phyloP scores from a whole-genome alignment of 2,113 vertebrate genomes.

The Bombycilla garrulus region DNA sequence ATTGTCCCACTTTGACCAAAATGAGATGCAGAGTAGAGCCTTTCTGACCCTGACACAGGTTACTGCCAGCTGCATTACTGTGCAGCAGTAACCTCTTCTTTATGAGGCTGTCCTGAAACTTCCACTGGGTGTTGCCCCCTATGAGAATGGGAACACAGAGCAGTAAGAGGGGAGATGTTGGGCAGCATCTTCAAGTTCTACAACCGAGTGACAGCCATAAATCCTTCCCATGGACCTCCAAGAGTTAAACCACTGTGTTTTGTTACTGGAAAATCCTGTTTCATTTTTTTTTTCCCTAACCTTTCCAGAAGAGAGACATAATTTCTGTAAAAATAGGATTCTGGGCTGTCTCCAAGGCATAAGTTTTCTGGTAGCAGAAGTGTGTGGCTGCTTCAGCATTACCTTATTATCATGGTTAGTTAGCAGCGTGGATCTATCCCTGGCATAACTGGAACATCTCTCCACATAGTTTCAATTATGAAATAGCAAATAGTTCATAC shows the following conservation, averaged over 20 bases:
- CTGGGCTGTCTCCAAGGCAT: not conserved
- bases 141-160: not conserved
- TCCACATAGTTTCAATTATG: not conserved
- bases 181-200: not conserved
- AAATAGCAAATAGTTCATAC: not conserved
- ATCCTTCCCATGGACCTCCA: not conserved
- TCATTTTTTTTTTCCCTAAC: not conserved
- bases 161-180: not conserved
- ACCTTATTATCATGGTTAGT: not conserved
- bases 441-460: not conserved
- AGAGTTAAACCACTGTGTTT: not conserved
- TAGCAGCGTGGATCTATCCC: not conserved
- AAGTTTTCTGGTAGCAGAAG: slow-evolving; percentile 4
- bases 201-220: not conserved
- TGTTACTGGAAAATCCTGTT: not conserved
- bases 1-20: not conserved
- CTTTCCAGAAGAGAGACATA: not conserved
- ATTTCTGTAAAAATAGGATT: not conserved
- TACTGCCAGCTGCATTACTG: not conserved
- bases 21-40: not conserved
- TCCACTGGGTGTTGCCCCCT: not conserved
- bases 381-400: not conserved
- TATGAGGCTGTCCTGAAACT: not conserved
- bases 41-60: not conserved
- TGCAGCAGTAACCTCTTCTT: not conserved